Percentiles rank a stretch among this genome's conserved stretches.
Evolutionary conservation across 2,113 vertebrate species (phyloP).

Genomic region (Patagioenas fasciata): DNA sequence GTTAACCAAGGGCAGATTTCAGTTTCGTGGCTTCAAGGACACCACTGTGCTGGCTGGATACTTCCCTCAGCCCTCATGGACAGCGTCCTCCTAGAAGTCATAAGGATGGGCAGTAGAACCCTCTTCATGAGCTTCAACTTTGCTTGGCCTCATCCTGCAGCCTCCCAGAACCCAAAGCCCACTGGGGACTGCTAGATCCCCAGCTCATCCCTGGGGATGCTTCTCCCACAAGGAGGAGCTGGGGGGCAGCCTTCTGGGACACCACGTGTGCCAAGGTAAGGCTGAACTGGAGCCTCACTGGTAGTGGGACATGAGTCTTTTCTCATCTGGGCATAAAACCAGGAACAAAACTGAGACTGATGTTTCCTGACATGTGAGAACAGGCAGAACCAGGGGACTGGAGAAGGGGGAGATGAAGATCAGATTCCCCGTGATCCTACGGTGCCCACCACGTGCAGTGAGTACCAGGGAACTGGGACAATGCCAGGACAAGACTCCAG

Average conservation of each 20-base stretch:
- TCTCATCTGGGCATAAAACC: not conserved
- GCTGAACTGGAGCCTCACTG: not conserved
- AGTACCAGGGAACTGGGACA: not conserved
- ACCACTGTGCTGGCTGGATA: not conserved
- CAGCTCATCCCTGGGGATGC: not conserved
- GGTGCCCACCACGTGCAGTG: not conserved
- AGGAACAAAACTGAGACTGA: not conserved
- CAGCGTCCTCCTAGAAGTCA: not conserved
- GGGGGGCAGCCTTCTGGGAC: not conserved
- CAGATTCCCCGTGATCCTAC: not conserved
- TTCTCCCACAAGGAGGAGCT: not conserved
- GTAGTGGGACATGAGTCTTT: not conserved
- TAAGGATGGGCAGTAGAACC: not conserved
- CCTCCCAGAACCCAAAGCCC: not conserved
- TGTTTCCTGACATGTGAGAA: not conserved
- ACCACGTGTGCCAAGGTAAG: fast-evolving
- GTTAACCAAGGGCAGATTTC: not conserved
- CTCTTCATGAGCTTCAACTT: not conserved
- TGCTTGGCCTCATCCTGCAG: not conserved
- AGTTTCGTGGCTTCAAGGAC: not conserved
- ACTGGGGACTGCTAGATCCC: not conserved
- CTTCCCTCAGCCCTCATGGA: not conserved
- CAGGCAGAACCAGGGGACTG: not conserved
- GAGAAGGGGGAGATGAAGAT: not conserved
- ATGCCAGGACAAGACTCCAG: not conserved